phyloP scores from a whole-genome alignment of 2,888 invertebrate genomes.

The Strigamia crassipes region DNA sequence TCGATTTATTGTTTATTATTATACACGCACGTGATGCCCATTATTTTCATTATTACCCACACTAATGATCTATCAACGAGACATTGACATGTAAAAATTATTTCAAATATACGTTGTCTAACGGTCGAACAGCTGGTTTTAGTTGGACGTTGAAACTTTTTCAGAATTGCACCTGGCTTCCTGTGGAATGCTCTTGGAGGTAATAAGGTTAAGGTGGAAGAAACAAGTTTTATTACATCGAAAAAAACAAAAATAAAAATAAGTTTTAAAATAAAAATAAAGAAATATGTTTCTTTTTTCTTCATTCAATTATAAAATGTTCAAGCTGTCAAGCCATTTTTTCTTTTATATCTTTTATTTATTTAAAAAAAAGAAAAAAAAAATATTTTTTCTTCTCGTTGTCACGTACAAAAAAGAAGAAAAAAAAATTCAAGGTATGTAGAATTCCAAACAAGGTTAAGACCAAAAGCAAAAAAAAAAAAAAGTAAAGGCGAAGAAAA shows the following conservation, averaged over 20 bases:
- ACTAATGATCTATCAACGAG: too few species aligned
- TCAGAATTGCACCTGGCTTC: slow-evolving; percentile 28
- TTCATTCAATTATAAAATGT: background rate
- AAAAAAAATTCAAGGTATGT: background rate
- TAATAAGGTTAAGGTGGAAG: slow-evolving; percentile 13
- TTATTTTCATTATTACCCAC: background rate
- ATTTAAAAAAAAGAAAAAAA: background rate
- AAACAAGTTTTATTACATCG: background rate
- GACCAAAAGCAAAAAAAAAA: background rate
- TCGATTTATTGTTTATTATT: background rate
- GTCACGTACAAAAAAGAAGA: background rate
- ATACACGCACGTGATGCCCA: background rate
- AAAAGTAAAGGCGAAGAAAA: background rate
- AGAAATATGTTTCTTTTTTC: background rate
- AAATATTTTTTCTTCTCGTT: background rate
- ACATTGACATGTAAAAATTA: background rate
- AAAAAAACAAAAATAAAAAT: background rate
- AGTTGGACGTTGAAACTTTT: background rate
- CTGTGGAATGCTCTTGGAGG: slow-evolving; percentile 20
- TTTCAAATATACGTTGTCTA: background rate
- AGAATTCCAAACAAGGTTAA: slow-evolving; percentile 45
- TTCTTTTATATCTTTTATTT: background rate
- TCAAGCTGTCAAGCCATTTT: background rate
- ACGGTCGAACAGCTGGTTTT: slow-evolving; percentile 33
- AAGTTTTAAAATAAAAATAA: background rate